Evolutionary conservation across 2,797 vertebrate species (phyloP), one percentile per base, ranked within the genome.

Genomic region (Chelmon rostratus): DNA sequence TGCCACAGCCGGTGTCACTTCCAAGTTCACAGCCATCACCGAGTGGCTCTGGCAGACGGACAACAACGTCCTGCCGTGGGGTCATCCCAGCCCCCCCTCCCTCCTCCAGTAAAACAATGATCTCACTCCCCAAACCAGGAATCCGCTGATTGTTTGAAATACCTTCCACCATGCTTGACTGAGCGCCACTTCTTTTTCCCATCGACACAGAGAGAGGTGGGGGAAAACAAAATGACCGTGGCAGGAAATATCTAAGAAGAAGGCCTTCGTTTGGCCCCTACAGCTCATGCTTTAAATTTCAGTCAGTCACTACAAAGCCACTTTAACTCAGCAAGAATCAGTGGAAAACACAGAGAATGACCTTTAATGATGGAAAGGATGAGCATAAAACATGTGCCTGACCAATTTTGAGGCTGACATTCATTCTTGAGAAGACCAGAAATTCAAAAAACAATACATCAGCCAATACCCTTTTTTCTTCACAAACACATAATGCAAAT

Each of bases 71-170:
- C 78, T 71, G 76, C 58, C 40, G 42, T 46, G 0, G 50, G 91
- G 83, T 91, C 85, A 84, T 83, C 70, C 64, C 54, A 18, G 16
- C 47, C 12, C 53, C 21, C 73, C 80, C 35, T n/a, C 69, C 21
- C 50, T 40, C 53, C 76, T 47, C 74, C 68, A 33, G 74, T 86
- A 73, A 90, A 94, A 91, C 90, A 84, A 93, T 93, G 88, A 94
- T 76, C 92, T 93, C 90, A 93, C 69, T 76, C 44, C 83, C 81
- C 28, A 63, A 81, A 81, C 76, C 82, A 91, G 87, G 91, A 94
- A 92, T 92, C 83, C 68, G 73, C 84, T 90, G 86, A 93, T 93
- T 93, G 92, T 93, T 91, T 92, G 76, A 91, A 91, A 92, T 92
- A 91, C 90, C 91, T 90, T 93, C 89, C 91, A 91, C 86, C 82